phyloP scores from a whole-genome alignment of 1,140 invertebrate genomes.

The Lutraria rhynchaena region DNA sequence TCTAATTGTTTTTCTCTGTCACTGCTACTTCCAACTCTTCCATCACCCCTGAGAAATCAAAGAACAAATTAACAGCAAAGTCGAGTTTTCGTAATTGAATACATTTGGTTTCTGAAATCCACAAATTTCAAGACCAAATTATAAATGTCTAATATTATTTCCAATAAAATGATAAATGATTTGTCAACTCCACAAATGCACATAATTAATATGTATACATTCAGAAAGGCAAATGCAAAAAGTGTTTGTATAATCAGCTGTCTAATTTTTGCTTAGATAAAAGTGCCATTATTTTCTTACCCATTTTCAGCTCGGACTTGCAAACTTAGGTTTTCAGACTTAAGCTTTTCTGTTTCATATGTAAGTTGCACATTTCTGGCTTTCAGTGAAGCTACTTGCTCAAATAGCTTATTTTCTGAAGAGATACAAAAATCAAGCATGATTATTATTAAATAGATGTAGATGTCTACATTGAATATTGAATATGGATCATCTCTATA shows the following conservation, averaged over 20 bases:
- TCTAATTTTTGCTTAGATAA: neutral
- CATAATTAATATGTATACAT: neutral
- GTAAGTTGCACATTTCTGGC: constrained; percentile 92
- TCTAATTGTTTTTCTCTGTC: constrained; percentile 80
- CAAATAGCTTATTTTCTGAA: constrained; percentile 93
- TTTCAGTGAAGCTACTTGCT: constrained; percentile 89
- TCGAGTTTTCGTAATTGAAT: too few species aligned
- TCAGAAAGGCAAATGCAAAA: neutral
- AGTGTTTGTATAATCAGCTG: neutral
- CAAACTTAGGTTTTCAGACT: constrained; percentile 84
- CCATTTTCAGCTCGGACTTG: constrained; percentile 69
- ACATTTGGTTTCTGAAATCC: too few species aligned
- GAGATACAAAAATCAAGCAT: constrained; percentile 22
- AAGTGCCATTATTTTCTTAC: constrained; percentile 62
- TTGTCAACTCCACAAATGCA: neutral
- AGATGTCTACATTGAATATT: too few species aligned
- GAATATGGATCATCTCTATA: too few species aligned
- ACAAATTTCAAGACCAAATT: too few species aligned
- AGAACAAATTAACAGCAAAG: too few species aligned
- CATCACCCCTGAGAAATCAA: too few species aligned
- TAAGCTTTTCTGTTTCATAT: constrained; percentile 91
- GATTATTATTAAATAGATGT: too few species aligned
- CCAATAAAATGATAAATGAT: too few species aligned
- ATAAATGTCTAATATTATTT: too few species aligned
- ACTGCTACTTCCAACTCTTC: constrained; percentile 63